Conservation (phyloP, 2,113 vertebrate species). For the Peromyscus californicus region DNA sequence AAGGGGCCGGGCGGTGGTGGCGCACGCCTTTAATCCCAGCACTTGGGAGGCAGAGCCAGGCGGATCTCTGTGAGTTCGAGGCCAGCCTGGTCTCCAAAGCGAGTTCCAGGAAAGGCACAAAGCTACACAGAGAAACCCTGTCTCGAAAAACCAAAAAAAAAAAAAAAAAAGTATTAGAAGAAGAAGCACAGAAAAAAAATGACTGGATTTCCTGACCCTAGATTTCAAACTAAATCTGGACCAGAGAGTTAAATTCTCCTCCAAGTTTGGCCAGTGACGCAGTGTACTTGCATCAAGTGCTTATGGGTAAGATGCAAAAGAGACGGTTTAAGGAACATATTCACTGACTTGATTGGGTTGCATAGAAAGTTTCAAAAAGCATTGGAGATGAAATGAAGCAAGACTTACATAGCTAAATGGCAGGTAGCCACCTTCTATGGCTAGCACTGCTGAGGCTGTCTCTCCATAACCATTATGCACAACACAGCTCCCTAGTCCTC, state of each 20-base stretch:
- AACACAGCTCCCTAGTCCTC: slow-evolving; percentile 92
- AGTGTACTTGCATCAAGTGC: neutral
- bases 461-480: slow-evolving; percentile 88
- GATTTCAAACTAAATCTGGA: slow-evolving; percentile 17
- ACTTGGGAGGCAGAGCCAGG: too few relatives aligned
- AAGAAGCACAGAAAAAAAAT: neutral
- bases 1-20: too few relatives aligned
- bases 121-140: too few relatives aligned
- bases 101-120: too few relatives aligned
- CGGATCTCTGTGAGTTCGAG: too few relatives aligned
- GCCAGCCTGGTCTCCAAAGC: too few relatives aligned
- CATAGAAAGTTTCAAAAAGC: slow-evolving; percentile 53
- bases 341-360: slow-evolving; percentile 60
- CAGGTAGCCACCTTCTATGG: slow-evolving; percentile 92
- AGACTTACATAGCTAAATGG: slow-evolving; percentile 84
- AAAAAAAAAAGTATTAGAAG: slow-evolving; percentile 9
- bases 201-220: slow-evolving; percentile 16
- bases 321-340: slow-evolving; percentile 54
- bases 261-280: neutral
- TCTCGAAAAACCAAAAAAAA: too few relatives aligned
- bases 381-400: slow-evolving; percentile 81
- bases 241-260: slow-evolving; percentile 31
- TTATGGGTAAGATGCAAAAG: slow-evolving; percentile 72
- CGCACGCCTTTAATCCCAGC: too few relatives aligned
- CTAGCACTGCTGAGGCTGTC: slow-evolving; percentile 92